Percentiles rank a stretch among this genome's conserved stretches.
phyloP scores from a whole-genome alignment of 2,888 invertebrate genomes.

The Lycocerus yunnanus region DNA sequence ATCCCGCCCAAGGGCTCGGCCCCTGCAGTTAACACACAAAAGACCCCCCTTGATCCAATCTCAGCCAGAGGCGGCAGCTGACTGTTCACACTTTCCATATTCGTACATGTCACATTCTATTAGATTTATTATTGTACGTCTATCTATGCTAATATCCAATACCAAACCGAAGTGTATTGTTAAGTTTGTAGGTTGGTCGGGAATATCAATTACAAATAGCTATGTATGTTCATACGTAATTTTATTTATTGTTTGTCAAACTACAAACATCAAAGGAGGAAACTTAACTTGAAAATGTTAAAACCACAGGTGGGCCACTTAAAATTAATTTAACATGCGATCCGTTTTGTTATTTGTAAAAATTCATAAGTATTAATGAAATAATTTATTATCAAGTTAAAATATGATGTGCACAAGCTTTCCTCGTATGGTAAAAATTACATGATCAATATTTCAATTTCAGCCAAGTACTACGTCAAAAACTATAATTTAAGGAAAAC shows the following conservation, averaged over 20 bases:
- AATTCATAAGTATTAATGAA: slow-evolving; percentile 3
- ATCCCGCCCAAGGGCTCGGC: slow-evolving; percentile 50
- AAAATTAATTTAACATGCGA: slow-evolving; percentile 16
- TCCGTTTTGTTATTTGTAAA: slow-evolving; percentile 12
- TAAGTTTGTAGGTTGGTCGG: slow-evolving; percentile 3
- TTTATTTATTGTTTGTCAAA: slow-evolving; percentile 3
- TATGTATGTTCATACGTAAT: background rate
- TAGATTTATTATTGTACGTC: slow-evolving; percentile 29
- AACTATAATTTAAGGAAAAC: too few species aligned
- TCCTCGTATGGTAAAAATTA: too few species aligned
- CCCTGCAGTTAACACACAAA: slow-evolving; percentile 53
- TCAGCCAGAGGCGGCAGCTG: slow-evolving; percentile 47
- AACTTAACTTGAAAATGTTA: slow-evolving; percentile 1
- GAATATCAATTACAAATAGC: slow-evolving; percentile 21
- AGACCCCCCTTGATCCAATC: slow-evolving; percentile 50
- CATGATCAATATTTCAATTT: too few species aligned
- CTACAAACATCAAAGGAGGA: slow-evolving; percentile 1
- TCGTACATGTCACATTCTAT: slow-evolving; percentile 32
- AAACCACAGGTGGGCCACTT: slow-evolving; percentile 5
- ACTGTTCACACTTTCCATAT: slow-evolving; percentile 48
- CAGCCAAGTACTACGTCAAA: too few species aligned
- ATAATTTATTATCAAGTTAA: background rate
- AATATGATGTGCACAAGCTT: background rate
- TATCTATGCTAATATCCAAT: slow-evolving; percentile 29
- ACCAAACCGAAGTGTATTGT: slow-evolving; percentile 8